Evolutionary conservation across 1,140 invertebrate species (phyloP).

Genomic region (Drosophila guanche): DNA sequence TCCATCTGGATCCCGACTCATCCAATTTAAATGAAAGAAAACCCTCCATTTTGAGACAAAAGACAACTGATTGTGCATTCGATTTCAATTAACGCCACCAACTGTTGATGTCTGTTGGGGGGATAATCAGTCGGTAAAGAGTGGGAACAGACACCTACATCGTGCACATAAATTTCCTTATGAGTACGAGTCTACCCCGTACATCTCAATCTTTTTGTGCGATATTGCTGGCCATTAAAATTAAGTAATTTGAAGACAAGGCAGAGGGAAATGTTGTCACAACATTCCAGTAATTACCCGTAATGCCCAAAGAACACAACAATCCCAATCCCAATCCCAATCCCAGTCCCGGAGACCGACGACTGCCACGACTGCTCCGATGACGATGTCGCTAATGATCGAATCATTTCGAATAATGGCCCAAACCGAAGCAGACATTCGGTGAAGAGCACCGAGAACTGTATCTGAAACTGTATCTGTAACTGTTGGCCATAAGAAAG

Average conservation of each 20-base stretch:
- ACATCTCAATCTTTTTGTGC: constrained; percentile 54
- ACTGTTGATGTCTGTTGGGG: constrained; percentile 10
- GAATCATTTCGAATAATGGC: constrained; percentile 81
- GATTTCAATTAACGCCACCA: constrained; percentile 17
- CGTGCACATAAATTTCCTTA: constrained; percentile 12
- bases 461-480: constrained; percentile 55
- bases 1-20: background rate
- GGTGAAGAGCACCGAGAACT: constrained; percentile 17
- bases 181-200: background rate
- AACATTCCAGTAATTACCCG: constrained; percentile 79
- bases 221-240: constrained; percentile 66
- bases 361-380: constrained; percentile 19
- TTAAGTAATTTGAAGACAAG: constrained; percentile 79
- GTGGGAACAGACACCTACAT: constrained; percentile 25
- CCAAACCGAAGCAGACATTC: constrained; percentile 38
- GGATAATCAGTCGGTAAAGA: background rate
- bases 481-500: constrained; percentile 68
- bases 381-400: constrained; percentile 73
- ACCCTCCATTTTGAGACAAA: background rate
- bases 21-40: too few species aligned
- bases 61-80: background rate
- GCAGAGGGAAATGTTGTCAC: constrained; percentile 71
- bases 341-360: too few species aligned
- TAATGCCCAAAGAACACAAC: constrained; percentile 66
- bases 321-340: constrained; percentile 18